Conservation (phyloP, 2,888 invertebrate species). For the Cryptus viduatorius region DNA sequence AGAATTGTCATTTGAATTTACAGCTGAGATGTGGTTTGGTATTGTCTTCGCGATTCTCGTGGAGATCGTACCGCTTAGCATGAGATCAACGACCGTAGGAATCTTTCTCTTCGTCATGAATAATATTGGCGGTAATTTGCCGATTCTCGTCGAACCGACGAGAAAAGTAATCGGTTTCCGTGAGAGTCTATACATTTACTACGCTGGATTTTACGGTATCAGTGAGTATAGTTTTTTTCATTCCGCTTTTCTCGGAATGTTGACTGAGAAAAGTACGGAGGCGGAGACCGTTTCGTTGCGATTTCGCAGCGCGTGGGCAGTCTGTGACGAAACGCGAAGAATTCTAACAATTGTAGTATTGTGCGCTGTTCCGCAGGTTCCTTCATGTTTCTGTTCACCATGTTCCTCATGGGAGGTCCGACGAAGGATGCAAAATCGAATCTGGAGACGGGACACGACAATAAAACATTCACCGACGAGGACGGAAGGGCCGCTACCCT, state of each 20-base stretch:
- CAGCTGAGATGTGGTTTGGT: constrained; percentile 98
- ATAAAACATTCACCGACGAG: constrained; percentile 86
- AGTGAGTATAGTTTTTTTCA: constrained; percentile 88
- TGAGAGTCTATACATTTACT: constrained; percentile 94
- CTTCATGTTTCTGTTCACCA: constrained; percentile 92
- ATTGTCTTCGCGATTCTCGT: constrained; percentile 96
- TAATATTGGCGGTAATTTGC: constrained; percentile 95
- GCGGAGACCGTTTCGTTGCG: neutral
- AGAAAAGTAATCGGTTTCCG: constrained; percentile 93
- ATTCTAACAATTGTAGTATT: neutral
- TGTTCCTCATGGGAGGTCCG: constrained; percentile 92
- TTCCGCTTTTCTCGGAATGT: too few species aligned
- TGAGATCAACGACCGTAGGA: constrained; percentile 94
- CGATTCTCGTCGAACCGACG: constrained; percentile 94
- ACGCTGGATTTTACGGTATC: constrained; percentile 94
- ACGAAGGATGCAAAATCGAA: constrained; percentile 80
- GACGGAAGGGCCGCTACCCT: constrained; percentile 82
- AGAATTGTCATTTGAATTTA: constrained; percentile 65
- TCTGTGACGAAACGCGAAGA: neutral
- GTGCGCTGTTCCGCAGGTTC: constrained; percentile 88
- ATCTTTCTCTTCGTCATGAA: constrained; percentile 97
- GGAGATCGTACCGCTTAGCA: constrained; percentile 93
- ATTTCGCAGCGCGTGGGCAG: neutral
- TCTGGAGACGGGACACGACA: constrained; percentile 86
- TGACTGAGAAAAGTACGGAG: neutral